Base-by-base conservation (phyloP, 2,113 vertebrate genomes). In the Sprattus sprattus region DNA sequence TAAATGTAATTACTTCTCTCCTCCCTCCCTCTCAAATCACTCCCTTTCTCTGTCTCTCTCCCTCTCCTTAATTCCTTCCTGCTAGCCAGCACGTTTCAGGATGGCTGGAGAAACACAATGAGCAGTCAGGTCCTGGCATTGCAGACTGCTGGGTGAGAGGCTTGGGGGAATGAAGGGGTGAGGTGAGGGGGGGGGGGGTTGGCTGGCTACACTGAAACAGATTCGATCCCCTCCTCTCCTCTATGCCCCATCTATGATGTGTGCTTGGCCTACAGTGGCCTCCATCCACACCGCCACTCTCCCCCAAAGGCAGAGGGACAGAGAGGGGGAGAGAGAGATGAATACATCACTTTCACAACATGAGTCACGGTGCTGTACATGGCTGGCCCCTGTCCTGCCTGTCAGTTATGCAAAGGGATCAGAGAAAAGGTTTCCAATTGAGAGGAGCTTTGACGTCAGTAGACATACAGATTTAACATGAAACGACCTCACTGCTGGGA, bases 1-100 rank as follows among this genome's bases (percentile, higher is more conserved):
- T 97, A 96, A 96, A 96, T 95, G 96, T 97, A 97, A 97, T 97
- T 96, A 95, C 96, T 95, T 95, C 95, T 97, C 95, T 95, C 93
- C 94, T 96, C 88, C 88, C 86, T 96, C 96, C 96, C 88, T 94
- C 95, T 96, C 95, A 94, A 95, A 95, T 94, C 93, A 96, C 96
- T 86, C 94, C 95, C 60, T 52, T 32, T 44, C 82, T 44, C 54
- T 96, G 94, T 94, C 95, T 93, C 94, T 94, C 93, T 91, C 95
- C 8, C 90, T 95, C 94, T 92, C 95, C 83, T 67, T 90, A 90
- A 90, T 89, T 90, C 89, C 86, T 87, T 90, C 89, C 89, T 90
- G 89, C 94, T 95, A 95, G 95, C 95, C 96, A 96, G 95, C 96
- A 75, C 32, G 95, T 95, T 97, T 96, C 96, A 93, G 97, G 96